These are phyloP conservation scores for Dipodomys spectabilis DNA, from an alignment of 2,113 vertebrate genomes.

Conservation along the genomic window DNA sequence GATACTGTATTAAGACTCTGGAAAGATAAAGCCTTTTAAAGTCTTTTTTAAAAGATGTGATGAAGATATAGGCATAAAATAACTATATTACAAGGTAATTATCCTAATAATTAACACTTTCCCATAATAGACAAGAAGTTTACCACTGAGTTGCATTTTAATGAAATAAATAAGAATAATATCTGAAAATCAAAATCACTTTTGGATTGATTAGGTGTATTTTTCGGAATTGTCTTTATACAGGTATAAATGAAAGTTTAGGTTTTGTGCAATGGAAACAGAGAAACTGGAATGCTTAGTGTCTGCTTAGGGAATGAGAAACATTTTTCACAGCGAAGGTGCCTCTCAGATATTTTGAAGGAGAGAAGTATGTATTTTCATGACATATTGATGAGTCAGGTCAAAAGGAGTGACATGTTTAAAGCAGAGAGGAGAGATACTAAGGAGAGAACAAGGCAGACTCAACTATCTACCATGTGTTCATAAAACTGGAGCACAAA, in stretches of 20 bases:
- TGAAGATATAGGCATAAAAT: background rate
- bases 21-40: background rate
- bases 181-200: background rate
- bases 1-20: background rate
- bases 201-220: background rate
- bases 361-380: background rate
- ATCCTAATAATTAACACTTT: background rate
- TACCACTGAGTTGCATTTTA: too few relatives aligned
- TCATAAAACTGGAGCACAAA: slow-evolving; percentile 4
- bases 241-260: background rate
- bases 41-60: background rate
- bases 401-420: background rate
- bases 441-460: background rate
- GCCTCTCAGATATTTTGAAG: background rate
- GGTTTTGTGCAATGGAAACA: background rate
- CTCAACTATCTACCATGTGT: background rate
- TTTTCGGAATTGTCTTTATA: slow-evolving; percentile 12
- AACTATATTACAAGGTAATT: slow-evolving; percentile 39
- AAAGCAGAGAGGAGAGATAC: background rate
- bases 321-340: background rate
- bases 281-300: background rate
- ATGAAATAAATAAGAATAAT: background rate
- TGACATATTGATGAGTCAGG: background rate
- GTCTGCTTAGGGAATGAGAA: background rate
- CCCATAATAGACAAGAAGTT: too few relatives aligned